These are phyloP conservation scores for Todiramphus saurophagus DNA, from an alignment of 2,113 vertebrate genomes.

Conservation along the genomic window DNA sequence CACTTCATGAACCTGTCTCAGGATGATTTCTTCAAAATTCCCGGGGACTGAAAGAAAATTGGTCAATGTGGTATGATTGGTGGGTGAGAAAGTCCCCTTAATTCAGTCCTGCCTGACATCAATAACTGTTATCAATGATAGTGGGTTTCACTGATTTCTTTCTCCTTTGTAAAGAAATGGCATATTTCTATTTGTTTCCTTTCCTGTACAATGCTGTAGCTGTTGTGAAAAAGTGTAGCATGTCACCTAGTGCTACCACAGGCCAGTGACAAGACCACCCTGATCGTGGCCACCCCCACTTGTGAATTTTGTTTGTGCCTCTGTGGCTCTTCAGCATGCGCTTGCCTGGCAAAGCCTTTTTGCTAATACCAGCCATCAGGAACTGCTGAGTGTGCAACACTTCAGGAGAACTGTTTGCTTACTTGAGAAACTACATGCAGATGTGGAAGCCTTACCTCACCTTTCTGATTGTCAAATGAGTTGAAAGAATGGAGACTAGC, in stretches of 20 bases:
- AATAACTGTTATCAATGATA: background rate
- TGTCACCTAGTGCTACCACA: background rate
- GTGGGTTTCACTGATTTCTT: background rate
- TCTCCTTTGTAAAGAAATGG: background rate
- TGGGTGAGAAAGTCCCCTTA: background rate
- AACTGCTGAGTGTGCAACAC: background rate
- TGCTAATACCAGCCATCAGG: background rate
- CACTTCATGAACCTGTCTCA: background rate
- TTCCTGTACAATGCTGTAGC: background rate
- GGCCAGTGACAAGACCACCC: background rate
- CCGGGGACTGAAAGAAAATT: background rate
- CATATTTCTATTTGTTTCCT: background rate
- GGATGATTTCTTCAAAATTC: background rate
- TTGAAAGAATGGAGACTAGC: background rate
- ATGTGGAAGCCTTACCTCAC: background rate
- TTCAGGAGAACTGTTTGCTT: constrained; percentile 28
- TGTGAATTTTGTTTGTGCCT: background rate
- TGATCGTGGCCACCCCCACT: background rate
- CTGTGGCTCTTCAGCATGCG: background rate
- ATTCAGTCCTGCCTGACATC: background rate
- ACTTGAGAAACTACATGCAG: constrained; percentile 7
- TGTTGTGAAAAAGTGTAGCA: background rate
- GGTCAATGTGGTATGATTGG: background rate
- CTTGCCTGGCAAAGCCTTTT: background rate
- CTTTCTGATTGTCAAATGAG: background rate